A percentile compares a stretch with the other conserved stretches of the same genome.
Conservation (phyloP, 2,888 invertebrate genomes). For the Notodonta ziczac region DNA sequence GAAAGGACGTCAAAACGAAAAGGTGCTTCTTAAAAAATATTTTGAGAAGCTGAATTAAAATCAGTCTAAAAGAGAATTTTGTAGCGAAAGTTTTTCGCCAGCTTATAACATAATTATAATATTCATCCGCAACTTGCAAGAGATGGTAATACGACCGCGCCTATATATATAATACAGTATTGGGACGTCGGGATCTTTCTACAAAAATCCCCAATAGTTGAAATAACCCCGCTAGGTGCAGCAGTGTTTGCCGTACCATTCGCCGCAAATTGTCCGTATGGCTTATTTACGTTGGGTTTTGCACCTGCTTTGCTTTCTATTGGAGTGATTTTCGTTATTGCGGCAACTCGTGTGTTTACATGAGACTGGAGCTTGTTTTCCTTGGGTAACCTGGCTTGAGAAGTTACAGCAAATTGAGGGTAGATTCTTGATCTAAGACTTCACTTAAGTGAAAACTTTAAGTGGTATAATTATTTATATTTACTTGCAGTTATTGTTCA, state of each 20-base stretch:
- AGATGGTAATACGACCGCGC: too few species aligned
- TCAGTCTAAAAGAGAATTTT: too few species aligned
- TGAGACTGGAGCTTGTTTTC: slow-evolving; percentile 3
- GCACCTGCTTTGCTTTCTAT: slow-evolving; percentile 54
- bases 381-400: not conserved
- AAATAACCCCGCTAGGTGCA: slow-evolving; percentile 18
- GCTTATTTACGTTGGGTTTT: slow-evolving; percentile 57
- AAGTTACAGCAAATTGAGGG: not conserved
- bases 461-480: too few species aligned
- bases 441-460: not conserved
- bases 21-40: too few species aligned
- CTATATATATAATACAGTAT: too few species aligned
- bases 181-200: not conserved
- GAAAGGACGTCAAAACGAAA: too few species aligned
- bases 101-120: too few species aligned
- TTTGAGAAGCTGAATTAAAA: too few species aligned
- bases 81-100: too few species aligned
- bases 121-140: too few species aligned
- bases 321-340: slow-evolving; percentile 47
- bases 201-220: not conserved
- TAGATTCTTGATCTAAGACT: not conserved
- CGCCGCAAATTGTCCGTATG: slow-evolving; percentile 56
- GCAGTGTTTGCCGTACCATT: slow-evolving; percentile 44
- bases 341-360: slow-evolving; percentile 22
- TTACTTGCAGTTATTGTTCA: too few species aligned